Evolutionary conservation across 2,888 invertebrate genomes (phyloP), one percentile per base, ranked within the genome.

Genomic region (Ligdia adustata): DNA sequence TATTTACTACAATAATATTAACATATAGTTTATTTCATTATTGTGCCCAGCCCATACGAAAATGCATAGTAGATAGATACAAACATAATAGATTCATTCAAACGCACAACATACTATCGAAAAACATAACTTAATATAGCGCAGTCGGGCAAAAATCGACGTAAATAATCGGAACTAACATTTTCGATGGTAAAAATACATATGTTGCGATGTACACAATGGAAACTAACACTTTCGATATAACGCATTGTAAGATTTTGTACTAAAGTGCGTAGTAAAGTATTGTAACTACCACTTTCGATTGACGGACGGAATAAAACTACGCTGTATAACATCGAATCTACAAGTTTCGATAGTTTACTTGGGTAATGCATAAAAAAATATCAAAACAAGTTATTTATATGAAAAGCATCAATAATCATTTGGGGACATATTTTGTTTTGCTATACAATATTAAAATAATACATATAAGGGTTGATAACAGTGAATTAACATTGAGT

Each of bases 291-390:
- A 27, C 27, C 27, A 27, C 27, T 27, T 27, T 11, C 27, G 27
- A 27, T 27, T 27, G 27, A 27, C 12, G 27, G 27, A 27, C 12
- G 27, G 12, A 27, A 11, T 11, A 27, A 27, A 27, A 27, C 27
- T 27, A 27, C 27, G 27, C 27, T 27, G n/a, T n/a, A n/a, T n/a
- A 27, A 27, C 27, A 12, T 27, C 27, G 27, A 27, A 27, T 27
- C 27, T 27, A 27, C 27, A 27, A 27, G 27, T 27, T 27, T 27
- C 27, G 27, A 27, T 27, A 27, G 12, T 27, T 27, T 27, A 27
- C 27, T 27, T 27, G 27, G 12, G 27, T 27, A 27, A 27, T 12
- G 27, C 27, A 27, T 27, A 27, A 27, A 27, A 27, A 27, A 27
- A 27, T 27, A 27, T 27, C 5, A 27, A 11, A 27, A 27, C 27